Base-by-base conservation (phyloP, 2,797 vertebrate species). In the Cygnus olor region DNA sequence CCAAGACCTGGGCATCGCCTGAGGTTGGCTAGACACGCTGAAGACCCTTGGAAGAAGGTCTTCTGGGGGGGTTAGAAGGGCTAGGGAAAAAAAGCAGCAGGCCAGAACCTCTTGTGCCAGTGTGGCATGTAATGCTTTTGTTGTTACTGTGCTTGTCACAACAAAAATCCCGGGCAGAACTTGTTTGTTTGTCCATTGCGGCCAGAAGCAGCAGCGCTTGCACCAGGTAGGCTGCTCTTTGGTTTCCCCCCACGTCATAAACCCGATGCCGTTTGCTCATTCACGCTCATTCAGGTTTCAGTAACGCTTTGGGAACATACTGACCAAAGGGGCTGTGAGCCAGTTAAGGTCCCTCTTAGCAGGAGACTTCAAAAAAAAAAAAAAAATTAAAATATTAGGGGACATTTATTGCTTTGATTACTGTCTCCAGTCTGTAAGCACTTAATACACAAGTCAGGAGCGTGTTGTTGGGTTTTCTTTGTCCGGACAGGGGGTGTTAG, bases 191-290 rank as follows among this genome's bases (percentile, higher is more conserved):
- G 53, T 77, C 44, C 32, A 4, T 56, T 90, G 72, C 8, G 3
- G 69, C 85, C 81, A 95, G 76, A 82, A 74, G 54, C 7, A 69
- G 44, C 81, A 74, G 45, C 0, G 0, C 36, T 80, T 71, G 64
- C 49, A 25, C 47, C 22, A 27, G 0, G 2, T 56, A 5, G 14
- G 28, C 16, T 82, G 32, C 9, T 57, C 79, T 95, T 86, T 69
- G 71, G 70, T 94, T 93, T 95, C 81, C 56, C 40, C 20, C 64
- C n/a, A 49, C 45, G n/a, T 72, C 20, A 24, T 80, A 86, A 88
- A 63, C 36, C 25, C 64, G 71, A 11, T 78, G 88, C 53, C 0
- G 0, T 89, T 94, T 65, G 61, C 60, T 71, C 44, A n/a, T n/a
- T n/a, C 34, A 44, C 44, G 57, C 45, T 44, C 72, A 66, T 90